Evolutionary conservation across 2,888 invertebrate species (phyloP), one percentile per base, ranked within the genome.

Genomic region (Scotopteryx bipunctaria): DNA sequence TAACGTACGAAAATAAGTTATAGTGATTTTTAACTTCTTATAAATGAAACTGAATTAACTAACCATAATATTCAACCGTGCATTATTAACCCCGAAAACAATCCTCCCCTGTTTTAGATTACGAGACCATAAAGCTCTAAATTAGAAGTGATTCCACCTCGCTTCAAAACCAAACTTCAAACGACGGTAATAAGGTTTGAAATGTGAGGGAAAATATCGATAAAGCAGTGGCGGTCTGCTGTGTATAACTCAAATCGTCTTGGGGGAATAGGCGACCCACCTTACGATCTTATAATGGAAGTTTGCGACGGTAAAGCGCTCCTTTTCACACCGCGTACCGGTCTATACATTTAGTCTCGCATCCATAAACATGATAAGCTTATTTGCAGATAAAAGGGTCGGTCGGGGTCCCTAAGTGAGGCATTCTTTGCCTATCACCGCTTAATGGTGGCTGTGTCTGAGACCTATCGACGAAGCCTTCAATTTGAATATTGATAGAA

Each of bases 301-400:
- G 77, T 78, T 77, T 76, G 73, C 80, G 78, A 72, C 75, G 78
- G 64, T 76, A 72, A 80, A 65, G 58, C 48, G 57, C 58, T 77
- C 78, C 76, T 76, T 76, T 79, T 81, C 75, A 73, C 76, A 76
- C 75, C 71, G 64, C 64, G 61, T 57, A 57, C 70, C 66, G 68
- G 63, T 70, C 74, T 76, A 81, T 74, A 80, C 71, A 77, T 83
- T 82, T 78, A 83, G 78, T 74, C 64, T 73, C 80, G 72, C 74
- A 76, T 78, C 76, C 78, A 85, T 84, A 84, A 82, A 86, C 85
- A 83, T 83, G 83, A 86, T 86, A 86, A 85, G 83, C 86, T 83
- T 86, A 54, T 87, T 86, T 79, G 69, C 81, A 80, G 83, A 86
- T 86, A 86, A 86, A 87, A 86, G 86, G 86, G 85, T 86, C 82